Percentiles rank a stretch among this genome's conserved stretches.
Conservation (phyloP, 1,140 invertebrate species). For the Cotesia vestalis region DNA sequence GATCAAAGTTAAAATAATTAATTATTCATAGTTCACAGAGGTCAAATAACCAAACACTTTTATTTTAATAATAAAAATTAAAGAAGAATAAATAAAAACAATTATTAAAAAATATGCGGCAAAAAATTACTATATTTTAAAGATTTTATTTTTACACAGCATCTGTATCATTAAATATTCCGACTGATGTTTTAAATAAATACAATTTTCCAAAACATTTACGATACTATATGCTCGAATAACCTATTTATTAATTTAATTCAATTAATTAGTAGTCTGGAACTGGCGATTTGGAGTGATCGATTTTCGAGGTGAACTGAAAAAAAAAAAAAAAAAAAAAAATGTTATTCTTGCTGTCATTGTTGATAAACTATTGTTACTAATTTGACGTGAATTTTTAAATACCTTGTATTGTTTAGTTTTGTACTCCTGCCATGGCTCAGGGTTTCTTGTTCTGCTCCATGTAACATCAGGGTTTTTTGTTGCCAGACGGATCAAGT, state of each 20-base stretch:
- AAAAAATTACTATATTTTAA: slow-evolving; percentile 1
- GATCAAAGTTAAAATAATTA: neutral
- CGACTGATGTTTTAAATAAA: neutral
- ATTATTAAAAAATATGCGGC: too few relatives aligned
- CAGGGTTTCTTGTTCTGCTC: slow-evolving; percentile 74
- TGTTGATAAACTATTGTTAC: neutral
- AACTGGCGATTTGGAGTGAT: neutral
- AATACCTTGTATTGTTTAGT: slow-evolving; percentile 84
- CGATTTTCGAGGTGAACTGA: neutral
- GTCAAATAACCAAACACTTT: too few relatives aligned
- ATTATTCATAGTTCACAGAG: neutral
- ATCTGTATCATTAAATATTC: slow-evolving; percentile 9
- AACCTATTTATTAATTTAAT: neutral
- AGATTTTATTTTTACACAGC: slow-evolving; percentile 10
- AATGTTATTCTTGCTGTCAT: neutral
- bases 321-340: neutral
- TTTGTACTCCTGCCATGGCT: slow-evolving; percentile 82
- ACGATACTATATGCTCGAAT: neutral
- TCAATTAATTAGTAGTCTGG: slow-evolving; percentile 14
- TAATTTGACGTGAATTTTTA: neutral
- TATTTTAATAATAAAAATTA: too few relatives aligned
- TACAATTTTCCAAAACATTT: slow-evolving; percentile 20
- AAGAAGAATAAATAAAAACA: too few relatives aligned
- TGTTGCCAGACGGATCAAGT: slow-evolving; percentile 74
- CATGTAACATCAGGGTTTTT: slow-evolving; percentile 83